Base-by-base conservation (phyloP, 2,113 vertebrate genomes). In the Dipodomys merriami region DNA sequence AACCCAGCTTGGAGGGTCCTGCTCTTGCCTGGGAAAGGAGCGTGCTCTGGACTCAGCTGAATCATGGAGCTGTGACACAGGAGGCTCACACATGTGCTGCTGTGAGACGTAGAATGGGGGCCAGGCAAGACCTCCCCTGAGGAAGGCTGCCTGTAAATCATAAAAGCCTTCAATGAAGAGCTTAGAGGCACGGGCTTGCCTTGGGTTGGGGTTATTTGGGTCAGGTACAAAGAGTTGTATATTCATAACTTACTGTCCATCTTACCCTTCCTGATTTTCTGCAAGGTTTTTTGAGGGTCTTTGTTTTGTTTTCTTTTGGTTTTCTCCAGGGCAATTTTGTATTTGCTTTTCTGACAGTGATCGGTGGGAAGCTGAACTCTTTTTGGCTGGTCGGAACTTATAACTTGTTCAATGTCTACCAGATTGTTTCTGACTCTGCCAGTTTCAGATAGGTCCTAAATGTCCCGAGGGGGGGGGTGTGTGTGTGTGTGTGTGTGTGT, bases 211-310 rank as follows among this genome's bases (percentile, higher is more conserved):
- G 96, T 98, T 98, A 98, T 97, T 97, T 98, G 96, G 97, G 96
- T 97, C 96, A 91, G 95, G 96, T 97, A 98, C 97, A 98, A 97
- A 98, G 97, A 97, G 97, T 97, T 98, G 98, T 97, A 97, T 97
- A 96, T 97, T 97, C 97, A 95, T 97, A 98, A 98, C 98, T 97
- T 97, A 98, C 98, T 98, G 97, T 98, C 97, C 97, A 96, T 98
- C 97, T 96, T 94, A 94, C 94, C 97, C 96, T 97, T 97, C 95
- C 97, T 97, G 96, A 96, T 97, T 97, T 97, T 97, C 96, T 81
- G 91, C 86, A 97, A 96, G 96, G 15, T 13, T 57, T 57, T 57
- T 53, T 53, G 49, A 13, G 8, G 49, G 49, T 12, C 11, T 9
- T 53, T 53, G 49, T 53, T 57, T 57, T 57, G 12, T 13, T 57